These are phyloP conservation scores for Cebidichthys violaceus DNA, from an alignment of 2,113 vertebrate species.

Conservation along the genomic window DNA sequence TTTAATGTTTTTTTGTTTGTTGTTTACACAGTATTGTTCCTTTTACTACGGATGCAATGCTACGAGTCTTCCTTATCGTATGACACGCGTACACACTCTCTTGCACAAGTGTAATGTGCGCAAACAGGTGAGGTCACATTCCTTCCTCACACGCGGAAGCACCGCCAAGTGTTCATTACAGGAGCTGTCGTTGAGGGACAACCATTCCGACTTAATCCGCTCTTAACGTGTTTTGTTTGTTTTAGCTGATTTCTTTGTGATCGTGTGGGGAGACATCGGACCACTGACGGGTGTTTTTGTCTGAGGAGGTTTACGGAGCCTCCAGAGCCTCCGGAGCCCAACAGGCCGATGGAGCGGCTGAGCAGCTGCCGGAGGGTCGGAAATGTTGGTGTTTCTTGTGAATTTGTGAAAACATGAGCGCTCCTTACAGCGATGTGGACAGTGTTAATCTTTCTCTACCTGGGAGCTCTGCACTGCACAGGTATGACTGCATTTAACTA, in stretches of 20 bases:
- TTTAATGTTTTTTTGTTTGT: background rate
- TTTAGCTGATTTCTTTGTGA: background rate
- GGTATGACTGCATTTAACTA: slow-evolving; percentile 34
- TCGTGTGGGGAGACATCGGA: too few species aligned
- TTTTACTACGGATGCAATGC: background rate
- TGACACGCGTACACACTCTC: background rate
- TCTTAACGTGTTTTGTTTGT: background rate
- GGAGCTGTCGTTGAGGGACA: background rate
- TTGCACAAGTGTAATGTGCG: slow-evolving; percentile 30
- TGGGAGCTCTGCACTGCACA: slow-evolving; percentile 36
- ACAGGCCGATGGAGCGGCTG: background rate
- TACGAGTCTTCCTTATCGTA: background rate
- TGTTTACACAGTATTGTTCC: background rate
- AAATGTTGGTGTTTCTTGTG: slow-evolving; percentile 3
- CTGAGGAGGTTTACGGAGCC: background rate
- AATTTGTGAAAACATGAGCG: slow-evolving; percentile 43
- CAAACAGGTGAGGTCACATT: slow-evolving; percentile 70
- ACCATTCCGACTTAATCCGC: too few species aligned
- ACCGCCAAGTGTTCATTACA: accelerated
- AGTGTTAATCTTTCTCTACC: background rate
- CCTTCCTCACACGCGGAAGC: slow-evolving; percentile 46
- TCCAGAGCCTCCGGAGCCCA: background rate
- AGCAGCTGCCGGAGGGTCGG: background rate
- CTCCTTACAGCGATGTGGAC: slow-evolving; percentile 52
- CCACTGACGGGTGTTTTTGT: background rate